phyloP scores from a whole-genome alignment of 2,113 vertebrate species.

The Macaca mulatta region DNA sequence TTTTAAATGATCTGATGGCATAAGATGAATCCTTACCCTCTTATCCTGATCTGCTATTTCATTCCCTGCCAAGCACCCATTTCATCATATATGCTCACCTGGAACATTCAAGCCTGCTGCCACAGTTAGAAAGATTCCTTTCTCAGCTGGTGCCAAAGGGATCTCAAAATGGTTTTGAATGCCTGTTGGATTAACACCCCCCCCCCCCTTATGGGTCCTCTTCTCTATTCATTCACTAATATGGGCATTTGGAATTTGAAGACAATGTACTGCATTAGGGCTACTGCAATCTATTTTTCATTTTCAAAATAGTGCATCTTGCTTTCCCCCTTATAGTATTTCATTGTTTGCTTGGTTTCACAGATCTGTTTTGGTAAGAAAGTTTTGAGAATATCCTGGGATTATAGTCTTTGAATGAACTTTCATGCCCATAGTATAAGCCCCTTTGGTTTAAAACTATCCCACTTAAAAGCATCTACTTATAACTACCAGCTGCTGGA shows the following conservation, averaged over 20 bases:
- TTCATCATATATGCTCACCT: conserved; percentile 28
- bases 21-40: neutral
- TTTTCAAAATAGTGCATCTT: neutral
- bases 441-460: conserved; percentile 47
- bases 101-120: neutral
- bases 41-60: neutral
- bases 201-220: neutral
- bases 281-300: neutral
- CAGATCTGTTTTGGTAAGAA: conserved; percentile 47
- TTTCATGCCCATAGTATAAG: conserved; percentile 14
- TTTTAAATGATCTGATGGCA: neutral
- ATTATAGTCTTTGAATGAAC: conserved; percentile 39
- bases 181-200: neutral
- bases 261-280: neutral
- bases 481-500: conserved; percentile 49
- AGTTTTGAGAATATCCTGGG: conserved; percentile 39
- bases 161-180: neutral
- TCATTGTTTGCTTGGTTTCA: conserved; percentile 25
- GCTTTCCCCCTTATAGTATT: neutral
- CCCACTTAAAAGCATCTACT: conserved; percentile 35
- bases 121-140: neutral
- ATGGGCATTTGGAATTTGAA: neutral
- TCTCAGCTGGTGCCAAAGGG: neutral
- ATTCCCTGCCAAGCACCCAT: neutral
- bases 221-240: neutral